phyloP scores from a whole-genome alignment of 1,140 invertebrate species.

The Lasioglossum albipes region DNA sequence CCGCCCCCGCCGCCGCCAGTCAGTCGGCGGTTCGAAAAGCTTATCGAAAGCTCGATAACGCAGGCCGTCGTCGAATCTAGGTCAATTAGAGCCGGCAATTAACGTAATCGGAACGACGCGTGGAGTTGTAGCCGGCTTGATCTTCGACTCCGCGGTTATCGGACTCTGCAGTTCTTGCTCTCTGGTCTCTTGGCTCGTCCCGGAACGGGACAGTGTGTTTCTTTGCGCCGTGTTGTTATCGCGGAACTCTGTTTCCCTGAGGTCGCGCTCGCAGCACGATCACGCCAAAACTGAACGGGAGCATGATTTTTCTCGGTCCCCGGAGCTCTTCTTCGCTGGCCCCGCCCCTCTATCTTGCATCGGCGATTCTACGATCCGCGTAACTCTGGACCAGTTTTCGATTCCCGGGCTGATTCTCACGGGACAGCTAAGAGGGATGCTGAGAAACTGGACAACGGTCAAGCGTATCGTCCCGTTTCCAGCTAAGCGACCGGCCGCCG shows the following conservation, averaged over 20 bases:
- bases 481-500: conserved; percentile 31
- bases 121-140: conserved; percentile 5
- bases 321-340: neutral
- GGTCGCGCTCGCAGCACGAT: conserved; percentile 2
- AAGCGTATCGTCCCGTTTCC: conserved; percentile 66
- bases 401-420: conserved; percentile 71
- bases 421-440: conserved; percentile 68
- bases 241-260: neutral
- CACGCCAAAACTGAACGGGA: conserved; percentile 21
- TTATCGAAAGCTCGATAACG: neutral
- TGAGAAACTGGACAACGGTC: conserved; percentile 80
- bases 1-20: no score
- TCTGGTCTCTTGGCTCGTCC: neutral
- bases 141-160: conserved; percentile 38
- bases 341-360: conserved; percentile 30
- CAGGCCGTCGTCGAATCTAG: conserved; percentile 21
- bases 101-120: conserved; percentile 30
- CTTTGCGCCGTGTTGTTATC: neutral
- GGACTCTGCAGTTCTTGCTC: no score
- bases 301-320: conserved; percentile 15
- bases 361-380: conserved; percentile 56
- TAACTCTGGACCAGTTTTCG: conserved; percentile 77
- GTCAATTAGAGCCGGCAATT: conserved; percentile 42
- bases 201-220: neutral
- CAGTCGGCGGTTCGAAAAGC: conserved; percentile 3